Percentiles rank a stretch among this genome's conserved stretches.
phyloP scores from a whole-genome alignment of 2,113 vertebrate species.

The Synodontis membranacea region DNA sequence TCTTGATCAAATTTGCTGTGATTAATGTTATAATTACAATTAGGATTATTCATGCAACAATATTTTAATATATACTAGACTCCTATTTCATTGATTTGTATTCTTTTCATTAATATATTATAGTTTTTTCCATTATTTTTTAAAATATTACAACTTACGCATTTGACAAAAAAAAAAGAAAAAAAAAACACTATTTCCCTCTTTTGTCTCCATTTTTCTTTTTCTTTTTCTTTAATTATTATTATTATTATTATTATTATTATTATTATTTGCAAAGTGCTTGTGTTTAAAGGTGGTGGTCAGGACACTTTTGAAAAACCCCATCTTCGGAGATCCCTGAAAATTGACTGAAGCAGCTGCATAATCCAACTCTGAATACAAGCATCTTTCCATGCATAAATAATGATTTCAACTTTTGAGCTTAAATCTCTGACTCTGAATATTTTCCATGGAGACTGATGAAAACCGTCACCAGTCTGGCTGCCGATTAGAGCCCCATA shows the following conservation, averaged over 20 bases:
- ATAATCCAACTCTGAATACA: not conserved
- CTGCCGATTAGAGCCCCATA: constrained; percentile 24
- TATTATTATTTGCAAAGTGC: not conserved
- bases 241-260: no score
- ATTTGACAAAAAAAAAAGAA: not conserved
- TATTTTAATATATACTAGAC: not conserved
- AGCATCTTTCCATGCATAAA: not conserved
- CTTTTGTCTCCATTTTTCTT: not conserved
- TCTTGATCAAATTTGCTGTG: not conserved
- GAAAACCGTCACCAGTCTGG: constrained; percentile 16
- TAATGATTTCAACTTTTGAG: not conserved
- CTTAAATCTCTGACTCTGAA: not conserved
- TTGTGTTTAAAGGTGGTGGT: not conserved
- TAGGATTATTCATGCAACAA: not conserved
- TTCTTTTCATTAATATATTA: not conserved
- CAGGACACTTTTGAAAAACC: not conserved
- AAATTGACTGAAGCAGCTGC: not conserved
- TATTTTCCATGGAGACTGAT: not conserved
- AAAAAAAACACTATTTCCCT: not conserved
- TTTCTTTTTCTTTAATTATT: not conserved
- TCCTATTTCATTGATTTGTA: not conserved
- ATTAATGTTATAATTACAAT: not conserved
- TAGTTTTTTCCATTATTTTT: not conserved
- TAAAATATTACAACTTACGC: not conserved
- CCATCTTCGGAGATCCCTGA: not conserved